These are phyloP conservation scores for Corythoichthys haematopterus DNA, from an alignment of 2,113 vertebrate species.

Conservation along the genomic window DNA sequence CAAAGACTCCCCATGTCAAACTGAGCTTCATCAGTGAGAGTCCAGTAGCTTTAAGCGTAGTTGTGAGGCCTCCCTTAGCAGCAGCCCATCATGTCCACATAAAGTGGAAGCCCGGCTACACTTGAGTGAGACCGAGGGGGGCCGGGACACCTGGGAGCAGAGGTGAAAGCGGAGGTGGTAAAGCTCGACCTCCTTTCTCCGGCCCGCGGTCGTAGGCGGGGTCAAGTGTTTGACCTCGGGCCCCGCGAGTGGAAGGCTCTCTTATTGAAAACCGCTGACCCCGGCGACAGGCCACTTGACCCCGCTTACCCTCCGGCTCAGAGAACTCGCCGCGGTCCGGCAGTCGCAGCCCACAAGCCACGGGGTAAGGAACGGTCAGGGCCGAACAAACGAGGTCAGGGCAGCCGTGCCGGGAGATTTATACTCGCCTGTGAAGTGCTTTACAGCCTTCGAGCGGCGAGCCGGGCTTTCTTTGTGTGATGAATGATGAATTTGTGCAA, in stretches of 20 bases:
- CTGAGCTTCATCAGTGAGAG: constrained; percentile 11
- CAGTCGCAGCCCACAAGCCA: constrained; percentile 36
- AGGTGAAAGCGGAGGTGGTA: constrained; percentile 46
- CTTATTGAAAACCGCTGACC: constrained; percentile 60
- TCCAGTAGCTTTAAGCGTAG: constrained; percentile 29
- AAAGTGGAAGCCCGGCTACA: constrained; percentile 29
- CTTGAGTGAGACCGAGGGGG: constrained; percentile 40
- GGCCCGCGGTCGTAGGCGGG: constrained; percentile 38
- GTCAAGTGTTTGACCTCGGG: constrained; percentile 62
- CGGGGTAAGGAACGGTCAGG: constrained; percentile 48
- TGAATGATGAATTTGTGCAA: constrained; percentile 48
- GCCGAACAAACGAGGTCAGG: constrained; percentile 68
- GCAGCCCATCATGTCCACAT: constrained; percentile 24
- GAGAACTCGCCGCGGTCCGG: constrained; percentile 41
- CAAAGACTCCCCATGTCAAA: neutral
- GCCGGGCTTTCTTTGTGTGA: constrained; percentile 21
- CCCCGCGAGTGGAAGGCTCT: constrained; percentile 12
- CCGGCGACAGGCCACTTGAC: constrained; percentile 71
- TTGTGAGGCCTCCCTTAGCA: constrained; percentile 1
- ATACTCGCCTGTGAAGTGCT: constrained; percentile 48
- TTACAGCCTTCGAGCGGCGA: constrained; percentile 34
- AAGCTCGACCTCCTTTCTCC: constrained; percentile 54
- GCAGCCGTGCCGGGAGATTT: constrained; percentile 57
- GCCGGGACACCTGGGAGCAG: constrained; percentile 60
- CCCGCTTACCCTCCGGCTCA: constrained; percentile 54